Evolutionary conservation across 1,140 invertebrate species (phyloP).

Genomic region (Maniola jurtina): DNA sequence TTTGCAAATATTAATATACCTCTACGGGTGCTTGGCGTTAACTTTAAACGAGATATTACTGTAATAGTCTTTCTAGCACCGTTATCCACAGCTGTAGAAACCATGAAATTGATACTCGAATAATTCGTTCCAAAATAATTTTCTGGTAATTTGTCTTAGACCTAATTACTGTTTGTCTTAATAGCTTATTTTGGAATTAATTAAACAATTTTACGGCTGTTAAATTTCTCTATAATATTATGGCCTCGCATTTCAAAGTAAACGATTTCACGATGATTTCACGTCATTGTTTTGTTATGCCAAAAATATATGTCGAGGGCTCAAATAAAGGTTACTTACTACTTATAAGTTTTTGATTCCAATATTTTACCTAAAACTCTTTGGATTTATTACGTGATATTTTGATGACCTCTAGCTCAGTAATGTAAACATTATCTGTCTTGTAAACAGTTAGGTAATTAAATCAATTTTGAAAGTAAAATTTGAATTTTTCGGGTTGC

Average conservation of each 20-base stretch:
- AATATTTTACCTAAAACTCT: conserved; percentile 20
- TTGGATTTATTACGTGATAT: neutral
- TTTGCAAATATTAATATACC: conserved; percentile 2
- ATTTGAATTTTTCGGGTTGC: too few species aligned
- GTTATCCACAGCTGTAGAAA: neutral
- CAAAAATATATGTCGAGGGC: conserved; percentile 76
- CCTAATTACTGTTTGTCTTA: neutral
- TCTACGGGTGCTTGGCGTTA: neutral
- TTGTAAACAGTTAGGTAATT: too few species aligned
- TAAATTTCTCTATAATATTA: conserved; percentile 27
- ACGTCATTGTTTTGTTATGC: conserved; percentile 70
- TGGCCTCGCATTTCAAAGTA: conserved; percentile 61
- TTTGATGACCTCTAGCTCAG: neutral
- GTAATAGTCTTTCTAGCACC: neutral
- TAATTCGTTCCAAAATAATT: conserved; percentile 2
- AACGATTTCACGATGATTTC: conserved; percentile 74
- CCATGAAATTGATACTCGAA: neutral
- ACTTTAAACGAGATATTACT: neutral
- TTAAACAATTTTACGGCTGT: conserved; percentile 19
- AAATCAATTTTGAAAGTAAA: too few species aligned
- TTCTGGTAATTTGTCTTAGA: neutral
- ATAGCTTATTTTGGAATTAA: conserved; percentile 14
- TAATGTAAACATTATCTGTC: too few species aligned
- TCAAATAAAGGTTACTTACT: conserved; percentile 64
- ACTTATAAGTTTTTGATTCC: conserved; percentile 23